Evolutionary conservation across 2,888 invertebrate genomes (phyloP).

Genomic region (Himalopsyche kuldschensis): DNA sequence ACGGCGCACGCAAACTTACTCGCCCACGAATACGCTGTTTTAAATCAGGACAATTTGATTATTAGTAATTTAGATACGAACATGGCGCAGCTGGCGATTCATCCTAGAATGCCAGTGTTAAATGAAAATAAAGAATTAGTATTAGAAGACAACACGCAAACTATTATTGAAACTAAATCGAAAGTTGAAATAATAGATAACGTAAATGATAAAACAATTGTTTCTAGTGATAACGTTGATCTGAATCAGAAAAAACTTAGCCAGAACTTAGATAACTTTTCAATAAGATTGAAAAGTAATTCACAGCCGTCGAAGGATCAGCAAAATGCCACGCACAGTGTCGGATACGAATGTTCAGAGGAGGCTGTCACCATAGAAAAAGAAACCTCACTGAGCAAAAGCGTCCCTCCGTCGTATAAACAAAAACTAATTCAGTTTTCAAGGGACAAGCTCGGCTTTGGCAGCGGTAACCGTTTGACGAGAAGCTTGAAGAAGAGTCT

Average conservation of each 20-base stretch:
- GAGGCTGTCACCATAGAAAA: conserved; percentile 8
- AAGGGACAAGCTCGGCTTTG: conserved; percentile 55
- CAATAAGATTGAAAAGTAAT: conserved; percentile 46
- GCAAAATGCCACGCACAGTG: conserved; percentile 4
- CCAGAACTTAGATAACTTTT: conserved; percentile 53
- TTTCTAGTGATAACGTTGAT: conserved; percentile 43
- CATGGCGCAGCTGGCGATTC: conserved; percentile 50
- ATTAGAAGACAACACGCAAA: conserved; percentile 17
- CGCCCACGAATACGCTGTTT: conserved; percentile 55
- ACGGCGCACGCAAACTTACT: conserved; percentile 55
- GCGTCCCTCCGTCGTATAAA: conserved; percentile 58
- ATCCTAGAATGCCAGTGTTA: conserved; percentile 24
- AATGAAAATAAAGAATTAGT: conserved; percentile 43
- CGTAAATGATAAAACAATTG: conserved; percentile 39
- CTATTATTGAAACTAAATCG: conserved; percentile 29
- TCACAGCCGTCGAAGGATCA: conserved; percentile 9
- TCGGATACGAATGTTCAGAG: conserved; percentile 5
- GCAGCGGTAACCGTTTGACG: conserved; percentile 54
- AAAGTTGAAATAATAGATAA: conserved; percentile 42
- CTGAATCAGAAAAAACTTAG: conserved; percentile 50
- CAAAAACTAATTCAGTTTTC: conserved; percentile 58
- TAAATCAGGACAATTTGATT: conserved; percentile 57
- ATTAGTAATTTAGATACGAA: conserved; percentile 57
- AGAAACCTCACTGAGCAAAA: conserved; percentile 51
- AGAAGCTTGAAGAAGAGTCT: conserved; percentile 58